These are phyloP conservation scores for Calcarius ornatus DNA, from an alignment of 2,113 vertebrate species.

Conservation along the genomic window DNA sequence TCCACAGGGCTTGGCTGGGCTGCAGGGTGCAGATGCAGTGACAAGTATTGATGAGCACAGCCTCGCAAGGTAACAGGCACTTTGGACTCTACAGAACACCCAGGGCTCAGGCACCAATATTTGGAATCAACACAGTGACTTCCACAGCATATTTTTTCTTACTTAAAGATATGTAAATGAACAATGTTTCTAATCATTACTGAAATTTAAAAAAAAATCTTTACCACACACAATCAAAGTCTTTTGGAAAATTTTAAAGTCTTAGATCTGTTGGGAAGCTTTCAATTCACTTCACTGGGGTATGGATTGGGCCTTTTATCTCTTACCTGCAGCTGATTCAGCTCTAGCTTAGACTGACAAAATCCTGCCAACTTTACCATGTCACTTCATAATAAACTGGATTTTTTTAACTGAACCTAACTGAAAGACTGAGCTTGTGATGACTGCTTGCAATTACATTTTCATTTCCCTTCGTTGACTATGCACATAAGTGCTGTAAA, in stretches of 20 bases:
- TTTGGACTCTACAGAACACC: not conserved
- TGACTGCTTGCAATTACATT: constrained; percentile 11
- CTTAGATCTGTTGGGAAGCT: not conserved
- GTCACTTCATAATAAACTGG: not conserved
- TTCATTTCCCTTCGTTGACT: not conserved
- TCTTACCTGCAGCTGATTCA: not conserved
- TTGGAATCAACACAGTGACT: not conserved
- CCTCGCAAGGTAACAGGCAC: not conserved
- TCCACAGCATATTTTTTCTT: not conserved
- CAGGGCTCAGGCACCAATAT: not conserved
- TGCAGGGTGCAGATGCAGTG: fast-evolving
- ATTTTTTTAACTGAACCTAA: not conserved
- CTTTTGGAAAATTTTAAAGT: not conserved
- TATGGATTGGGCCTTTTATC: not conserved
- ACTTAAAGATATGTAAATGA: not conserved
- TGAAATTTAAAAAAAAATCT: not conserved
- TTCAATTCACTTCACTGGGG: not conserved
- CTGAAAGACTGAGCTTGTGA: not conserved
- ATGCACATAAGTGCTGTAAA: not conserved
- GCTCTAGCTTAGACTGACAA: not conserved
- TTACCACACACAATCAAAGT: not conserved
- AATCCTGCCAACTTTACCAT: not conserved
- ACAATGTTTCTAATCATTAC: not conserved
- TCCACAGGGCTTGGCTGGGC: not conserved
- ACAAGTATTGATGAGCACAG: not conserved